Evolutionary conservation across 2,113 vertebrate genomes (phyloP), one percentile per base, ranked within the genome.

Genomic region (Puma concolor): DNA sequence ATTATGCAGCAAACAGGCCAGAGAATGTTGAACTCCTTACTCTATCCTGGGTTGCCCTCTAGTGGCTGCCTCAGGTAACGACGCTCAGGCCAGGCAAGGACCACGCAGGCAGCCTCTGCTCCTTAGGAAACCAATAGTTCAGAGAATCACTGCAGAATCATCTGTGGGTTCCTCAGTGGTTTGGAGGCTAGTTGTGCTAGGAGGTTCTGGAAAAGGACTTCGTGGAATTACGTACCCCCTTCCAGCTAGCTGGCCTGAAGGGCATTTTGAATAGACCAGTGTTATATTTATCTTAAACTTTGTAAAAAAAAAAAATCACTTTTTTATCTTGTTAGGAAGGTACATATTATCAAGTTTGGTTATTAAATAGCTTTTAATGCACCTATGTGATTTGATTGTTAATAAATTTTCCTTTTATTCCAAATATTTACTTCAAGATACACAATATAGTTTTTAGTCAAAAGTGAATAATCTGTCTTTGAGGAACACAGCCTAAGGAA

Each of bases 41-140:
- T 54, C 57, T 95, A 82, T 92, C 63, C 92, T 94, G 41, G 79
- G 23, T 79, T 97, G 79, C 94, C 93, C 93, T 86, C 97, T 97
- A 66, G 96, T 66, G 94, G 82, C 36, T 54, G 1, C 1, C 36
- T 0, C 4, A 2, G 79, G 7, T 81, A 74, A 91, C 4, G 60
- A 1, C 0, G 12, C 36, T 84, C 38, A 29, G 63, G 27, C 29
- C 5, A 5, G 44, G 25, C 29, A 14, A 25, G 52, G 64, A 72
- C 36, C 0, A 3, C 2, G 1, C 27, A 33, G 63, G 7, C 50
- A 14, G n/a, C 10, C 3, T 0, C 38, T 7, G 33, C 17, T 57
- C 25, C 19, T 82, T 23, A 23, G 44, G 54, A 91, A 54, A 76
- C 25, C 16, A 16, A 54, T 67, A 57, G 17, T 19, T 52, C 48